Evolutionary conservation across 2,888 invertebrate genomes (phyloP).

Genomic region (Drosophila rubida): DNA sequence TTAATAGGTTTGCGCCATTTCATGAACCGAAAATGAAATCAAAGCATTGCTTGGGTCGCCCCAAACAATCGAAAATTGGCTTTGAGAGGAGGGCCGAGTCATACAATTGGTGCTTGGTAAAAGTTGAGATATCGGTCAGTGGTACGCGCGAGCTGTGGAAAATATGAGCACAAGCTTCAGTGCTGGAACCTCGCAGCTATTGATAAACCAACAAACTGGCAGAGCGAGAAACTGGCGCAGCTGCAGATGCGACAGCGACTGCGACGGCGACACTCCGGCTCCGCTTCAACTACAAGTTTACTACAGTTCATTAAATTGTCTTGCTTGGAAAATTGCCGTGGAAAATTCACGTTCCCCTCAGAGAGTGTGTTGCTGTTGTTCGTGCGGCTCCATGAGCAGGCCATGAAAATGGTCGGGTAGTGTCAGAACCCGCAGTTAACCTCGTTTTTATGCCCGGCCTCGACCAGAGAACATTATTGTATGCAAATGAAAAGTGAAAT

Average conservation of each 20-base stretch:
- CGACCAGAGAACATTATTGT: slow-evolving; percentile 69
- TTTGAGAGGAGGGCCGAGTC: slow-evolving; percentile 19
- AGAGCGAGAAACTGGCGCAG: slow-evolving; percentile 58
- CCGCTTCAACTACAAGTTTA: slow-evolving; percentile 16
- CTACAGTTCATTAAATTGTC: slow-evolving; percentile 71
- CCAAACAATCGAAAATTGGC: slow-evolving; percentile 64
- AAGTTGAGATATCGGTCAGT: slow-evolving; percentile 81
- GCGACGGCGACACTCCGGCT: not conserved
- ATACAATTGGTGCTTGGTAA: slow-evolving; percentile 51
- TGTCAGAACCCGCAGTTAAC: slow-evolving; percentile 58
- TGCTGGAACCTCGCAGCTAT: slow-evolving; percentile 36
- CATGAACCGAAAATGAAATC: slow-evolving; percentile 65
- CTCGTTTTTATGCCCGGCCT: slow-evolving; percentile 56
- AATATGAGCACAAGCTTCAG: slow-evolving; percentile 32
- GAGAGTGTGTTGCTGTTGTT: slow-evolving; percentile 59
- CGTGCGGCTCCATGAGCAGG: slow-evolving; percentile 36
- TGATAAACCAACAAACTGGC: slow-evolving; percentile 40
- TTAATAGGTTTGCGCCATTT: slow-evolving; percentile 64
- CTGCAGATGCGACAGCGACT: slow-evolving; percentile 29
- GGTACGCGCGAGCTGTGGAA: slow-evolving; percentile 52
- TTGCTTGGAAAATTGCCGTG: slow-evolving; percentile 67
- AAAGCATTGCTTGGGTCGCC: slow-evolving; percentile 51
- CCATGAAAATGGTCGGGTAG: slow-evolving; percentile 55
- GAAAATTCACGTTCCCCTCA: slow-evolving; percentile 59
- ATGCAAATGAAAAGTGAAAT: slow-evolving; percentile 80